Percentiles rank a stretch among this genome's conserved stretches.
Conservation (phyloP, 1,140 invertebrate genomes). For the Atta cephalotes region DNA sequence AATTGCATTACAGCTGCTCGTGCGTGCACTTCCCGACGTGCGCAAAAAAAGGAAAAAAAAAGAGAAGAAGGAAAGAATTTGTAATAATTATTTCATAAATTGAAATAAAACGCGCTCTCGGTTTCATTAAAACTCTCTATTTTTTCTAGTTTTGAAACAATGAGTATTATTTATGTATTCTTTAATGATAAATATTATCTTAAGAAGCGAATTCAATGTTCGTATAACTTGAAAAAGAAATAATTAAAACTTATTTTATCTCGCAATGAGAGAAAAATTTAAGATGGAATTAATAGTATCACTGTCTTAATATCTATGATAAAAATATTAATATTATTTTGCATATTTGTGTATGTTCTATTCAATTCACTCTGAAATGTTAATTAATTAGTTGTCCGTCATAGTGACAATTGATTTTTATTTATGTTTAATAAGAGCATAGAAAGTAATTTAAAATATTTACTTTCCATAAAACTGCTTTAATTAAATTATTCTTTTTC, state of each 20-base stretch:
- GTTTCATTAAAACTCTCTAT: constrained; percentile 30
- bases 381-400: not conserved
- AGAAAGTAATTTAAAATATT: not conserved
- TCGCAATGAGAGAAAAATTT: not conserved
- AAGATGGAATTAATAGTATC: not conserved
- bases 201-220: constrained; percentile 12
- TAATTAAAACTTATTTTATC: not conserved
- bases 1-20: constrained; percentile 57
- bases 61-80: not conserved
- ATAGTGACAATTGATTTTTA: not conserved
- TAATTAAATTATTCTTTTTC: not conserved
- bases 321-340: not conserved
- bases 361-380: not conserved
- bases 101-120: constrained; percentile 15
- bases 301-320: not conserved
- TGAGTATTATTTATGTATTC: constrained; percentile 8
- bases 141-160: constrained; percentile 21
- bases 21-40: constrained; percentile 17
- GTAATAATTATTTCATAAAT: constrained; percentile 35
- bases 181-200: not conserved
- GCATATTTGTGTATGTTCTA: not conserved
- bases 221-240: not conserved
- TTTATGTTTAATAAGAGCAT: not conserved
- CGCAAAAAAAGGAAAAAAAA: constrained; percentile 10
- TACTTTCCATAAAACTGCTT: no score